Conservation (phyloP, 2,797 vertebrate species). For the Enteromius mattozi region DNA sequence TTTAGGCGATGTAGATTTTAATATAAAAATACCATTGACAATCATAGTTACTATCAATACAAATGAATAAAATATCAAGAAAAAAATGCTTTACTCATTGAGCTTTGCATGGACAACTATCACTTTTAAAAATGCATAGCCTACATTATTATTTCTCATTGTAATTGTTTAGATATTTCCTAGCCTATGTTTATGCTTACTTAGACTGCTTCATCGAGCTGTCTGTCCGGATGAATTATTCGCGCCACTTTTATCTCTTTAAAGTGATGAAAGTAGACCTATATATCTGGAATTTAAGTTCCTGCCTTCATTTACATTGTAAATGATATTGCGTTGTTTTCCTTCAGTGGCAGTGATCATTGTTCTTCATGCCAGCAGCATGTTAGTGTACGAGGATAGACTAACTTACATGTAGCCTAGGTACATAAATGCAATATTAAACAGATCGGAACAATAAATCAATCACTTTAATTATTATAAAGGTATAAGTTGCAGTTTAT, state of each 20-base stretch:
- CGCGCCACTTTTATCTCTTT: not conserved
- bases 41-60: not conserved
- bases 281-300: not conserved
- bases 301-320: not conserved
- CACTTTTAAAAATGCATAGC: not conserved
- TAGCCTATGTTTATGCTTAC: not conserved
- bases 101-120: not conserved
- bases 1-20: not conserved
- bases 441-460: not conserved
- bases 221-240: not conserved
- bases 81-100: too few species aligned
- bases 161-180: not conserved
- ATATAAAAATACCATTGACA: not conserved
- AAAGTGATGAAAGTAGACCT: not conserved
- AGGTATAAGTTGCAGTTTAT: not conserved
- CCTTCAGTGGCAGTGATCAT: not conserved
- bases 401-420: not conserved
- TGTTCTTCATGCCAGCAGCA: constrained; percentile 7
- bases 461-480: not conserved
- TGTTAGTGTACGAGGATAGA: not conserved
- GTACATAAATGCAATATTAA: not conserved
- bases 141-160: not conserved
- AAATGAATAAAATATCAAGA: not conserved
- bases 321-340: not conserved
- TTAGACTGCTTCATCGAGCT: not conserved